Conservation (phyloP, 2,797 vertebrate genomes). For the Siniperca obscura region DNA sequence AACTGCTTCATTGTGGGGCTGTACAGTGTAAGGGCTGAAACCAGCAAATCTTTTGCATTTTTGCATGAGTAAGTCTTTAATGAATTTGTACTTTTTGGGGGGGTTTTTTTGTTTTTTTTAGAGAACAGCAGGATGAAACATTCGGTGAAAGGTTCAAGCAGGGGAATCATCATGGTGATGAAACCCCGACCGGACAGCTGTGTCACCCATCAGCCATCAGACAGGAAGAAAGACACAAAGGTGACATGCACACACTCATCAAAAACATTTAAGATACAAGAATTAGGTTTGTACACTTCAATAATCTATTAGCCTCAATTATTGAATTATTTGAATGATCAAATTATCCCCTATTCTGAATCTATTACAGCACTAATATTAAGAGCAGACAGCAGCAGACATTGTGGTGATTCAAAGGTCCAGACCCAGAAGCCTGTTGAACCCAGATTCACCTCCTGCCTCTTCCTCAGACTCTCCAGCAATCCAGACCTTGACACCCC, state of each 20-base stretch:
- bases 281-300: background rate
- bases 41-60: background rate
- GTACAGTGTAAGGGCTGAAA: no score
- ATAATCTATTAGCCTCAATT: background rate
- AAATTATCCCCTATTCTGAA: background rate
- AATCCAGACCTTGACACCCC: background rate
- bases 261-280: background rate
- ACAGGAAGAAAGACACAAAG: conserved; percentile 43
- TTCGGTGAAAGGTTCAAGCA: conserved; percentile 12
- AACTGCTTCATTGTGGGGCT: background rate
- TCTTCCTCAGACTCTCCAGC: conserved; percentile 45
- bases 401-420: conserved; percentile 17
- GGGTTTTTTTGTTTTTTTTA: conserved; percentile 4
- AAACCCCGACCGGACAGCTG: conserved; percentile 15
- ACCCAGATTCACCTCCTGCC: conserved; percentile 49
- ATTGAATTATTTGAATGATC: background rate
- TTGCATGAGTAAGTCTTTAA: background rate
- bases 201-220: conserved; percentile 8
- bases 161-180: background rate
- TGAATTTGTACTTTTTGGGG: background rate
- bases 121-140: conserved; percentile 42
- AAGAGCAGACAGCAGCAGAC: background rate
- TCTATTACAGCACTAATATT: conserved; percentile 44
- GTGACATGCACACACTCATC: conserved; percentile 35
- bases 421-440: conserved; percentile 12